phyloP scores from a whole-genome alignment of 1,140 invertebrate genomes.

The Maconellicoccus hirsutus region DNA sequence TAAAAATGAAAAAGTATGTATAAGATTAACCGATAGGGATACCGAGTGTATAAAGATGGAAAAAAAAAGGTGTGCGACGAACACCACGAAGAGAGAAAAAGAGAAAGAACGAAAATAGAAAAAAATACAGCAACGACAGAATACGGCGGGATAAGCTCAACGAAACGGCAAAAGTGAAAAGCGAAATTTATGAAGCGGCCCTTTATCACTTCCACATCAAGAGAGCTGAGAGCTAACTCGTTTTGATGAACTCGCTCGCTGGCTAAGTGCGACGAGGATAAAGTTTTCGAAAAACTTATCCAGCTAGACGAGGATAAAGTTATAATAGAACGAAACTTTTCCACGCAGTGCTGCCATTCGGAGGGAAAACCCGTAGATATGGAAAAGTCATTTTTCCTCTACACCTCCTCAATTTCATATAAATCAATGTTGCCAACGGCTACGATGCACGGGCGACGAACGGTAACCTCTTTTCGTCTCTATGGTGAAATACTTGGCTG shows the following conservation, averaged over 20 bases:
- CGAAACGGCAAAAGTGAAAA: slow-evolving; percentile 21
- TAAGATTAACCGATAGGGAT: background rate
- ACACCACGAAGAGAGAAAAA: background rate
- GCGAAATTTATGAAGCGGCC: slow-evolving; percentile 21
- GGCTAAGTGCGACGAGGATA: slow-evolving; percentile 19
- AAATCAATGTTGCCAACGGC: slow-evolving; percentile 21
- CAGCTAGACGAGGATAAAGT: slow-evolving; percentile 15
- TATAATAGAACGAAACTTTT: background rate
- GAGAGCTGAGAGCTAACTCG: slow-evolving; percentile 20
- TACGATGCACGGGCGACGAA: slow-evolving; percentile 15
- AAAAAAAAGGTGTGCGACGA: background rate
- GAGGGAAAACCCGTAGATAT: slow-evolving; percentile 14
- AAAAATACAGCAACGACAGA: background rate
- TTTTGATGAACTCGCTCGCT: slow-evolving; percentile 12
- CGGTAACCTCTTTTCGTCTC: background rate
- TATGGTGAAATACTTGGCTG: slow-evolving; percentile 17
- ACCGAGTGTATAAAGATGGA: background rate
- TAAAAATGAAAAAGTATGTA: slow-evolving; percentile 5
- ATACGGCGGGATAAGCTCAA: background rate
- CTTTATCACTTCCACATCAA: slow-evolving; percentile 21
- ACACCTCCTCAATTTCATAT: slow-evolving; percentile 20
- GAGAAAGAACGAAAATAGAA: too few species aligned
- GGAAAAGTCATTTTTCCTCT: slow-evolving; percentile 22
- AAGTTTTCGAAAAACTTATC: slow-evolving; percentile 16
- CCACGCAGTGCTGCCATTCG: background rate